phyloP scores from a whole-genome alignment of 2,888 invertebrate species.

The Aproaerema taeniolella region DNA sequence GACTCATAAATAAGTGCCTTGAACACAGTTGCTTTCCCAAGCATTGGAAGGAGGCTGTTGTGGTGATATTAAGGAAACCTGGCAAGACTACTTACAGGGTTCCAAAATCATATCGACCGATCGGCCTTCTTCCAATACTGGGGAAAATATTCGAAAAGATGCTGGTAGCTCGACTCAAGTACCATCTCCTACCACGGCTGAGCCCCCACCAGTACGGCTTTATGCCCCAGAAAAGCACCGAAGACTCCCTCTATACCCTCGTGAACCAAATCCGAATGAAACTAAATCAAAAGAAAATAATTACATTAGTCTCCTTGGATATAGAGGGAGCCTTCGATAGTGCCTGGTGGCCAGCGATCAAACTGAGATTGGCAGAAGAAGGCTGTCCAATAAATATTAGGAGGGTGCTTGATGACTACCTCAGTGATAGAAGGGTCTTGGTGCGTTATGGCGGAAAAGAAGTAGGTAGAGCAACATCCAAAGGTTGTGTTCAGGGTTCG shows the following conservation, averaged over 20 bases:
- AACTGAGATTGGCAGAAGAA: slow-evolving; percentile 11
- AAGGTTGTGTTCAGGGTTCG: slow-evolving; percentile 4
- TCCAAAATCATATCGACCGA: not conserved
- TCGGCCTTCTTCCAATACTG: not conserved
- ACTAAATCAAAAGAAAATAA: not conserved
- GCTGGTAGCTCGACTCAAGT: not conserved
- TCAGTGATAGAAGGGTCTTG: not conserved
- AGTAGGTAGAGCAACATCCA: not conserved
- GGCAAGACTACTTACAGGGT: not conserved
- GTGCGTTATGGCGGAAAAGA: not conserved
- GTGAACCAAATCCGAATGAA: slow-evolving; percentile 2
- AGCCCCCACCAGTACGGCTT: slow-evolving; percentile 1
- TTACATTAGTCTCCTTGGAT: not conserved
- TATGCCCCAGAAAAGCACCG: slow-evolving; percentile 2
- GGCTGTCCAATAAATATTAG: slow-evolving; percentile 13
- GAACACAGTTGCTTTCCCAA: not conserved
- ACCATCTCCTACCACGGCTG: not conserved
- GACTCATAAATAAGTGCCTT: not conserved
- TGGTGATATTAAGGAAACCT: not conserved
- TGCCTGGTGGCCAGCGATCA: slow-evolving; percentile 18
- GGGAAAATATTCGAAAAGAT: slow-evolving; percentile 2
- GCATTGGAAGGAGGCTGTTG: not conserved
- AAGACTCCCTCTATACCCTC: slow-evolving; percentile 8
- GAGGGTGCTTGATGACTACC: slow-evolving; percentile 9
- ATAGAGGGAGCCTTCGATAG: slow-evolving; percentile 7